A percentile compares a stretch with the other conserved stretches of the same genome.
phyloP scores from a whole-genome alignment of 1,140 invertebrate genomes.

The Platorchestia sp. region DNA sequence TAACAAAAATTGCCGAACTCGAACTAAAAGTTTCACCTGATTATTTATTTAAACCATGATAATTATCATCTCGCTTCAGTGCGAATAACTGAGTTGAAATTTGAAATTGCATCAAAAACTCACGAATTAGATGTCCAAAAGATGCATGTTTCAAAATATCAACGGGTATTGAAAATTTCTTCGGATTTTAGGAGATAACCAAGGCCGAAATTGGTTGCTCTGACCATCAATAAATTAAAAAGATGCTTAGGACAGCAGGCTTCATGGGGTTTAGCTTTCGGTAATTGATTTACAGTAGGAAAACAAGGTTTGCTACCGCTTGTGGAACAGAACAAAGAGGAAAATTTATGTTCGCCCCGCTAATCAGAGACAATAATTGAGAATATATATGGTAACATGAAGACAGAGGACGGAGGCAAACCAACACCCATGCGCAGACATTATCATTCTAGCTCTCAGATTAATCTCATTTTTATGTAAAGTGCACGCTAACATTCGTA shows the following conservation, averaged over 20 bases:
- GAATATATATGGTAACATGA: neutral
- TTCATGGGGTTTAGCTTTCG: neutral
- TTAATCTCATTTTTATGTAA: neutral
- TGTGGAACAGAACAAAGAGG: neutral
- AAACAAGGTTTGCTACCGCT: neutral
- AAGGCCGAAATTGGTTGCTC: neutral
- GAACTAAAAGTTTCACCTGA: neutral
- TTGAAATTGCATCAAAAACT: neutral
- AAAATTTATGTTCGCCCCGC: neutral
- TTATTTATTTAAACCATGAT: neutral
- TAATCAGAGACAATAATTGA: neutral
- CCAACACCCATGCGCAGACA: neutral
- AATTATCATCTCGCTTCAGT: neutral
- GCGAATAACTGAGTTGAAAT: neutral
- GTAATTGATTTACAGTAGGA: neutral
- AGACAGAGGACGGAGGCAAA: neutral
- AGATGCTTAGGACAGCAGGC: neutral
- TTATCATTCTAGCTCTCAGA: neutral
- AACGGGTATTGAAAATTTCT: neutral
- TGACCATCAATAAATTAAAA: neutral
- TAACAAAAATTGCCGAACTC: neutral
- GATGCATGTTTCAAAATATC: neutral
- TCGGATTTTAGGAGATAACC: neutral
- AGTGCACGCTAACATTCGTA: neutral
- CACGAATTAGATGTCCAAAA: neutral